Evolutionary conservation across 1,140 invertebrate species (phyloP).

Genomic region (Panagrolaimus sp.): DNA sequence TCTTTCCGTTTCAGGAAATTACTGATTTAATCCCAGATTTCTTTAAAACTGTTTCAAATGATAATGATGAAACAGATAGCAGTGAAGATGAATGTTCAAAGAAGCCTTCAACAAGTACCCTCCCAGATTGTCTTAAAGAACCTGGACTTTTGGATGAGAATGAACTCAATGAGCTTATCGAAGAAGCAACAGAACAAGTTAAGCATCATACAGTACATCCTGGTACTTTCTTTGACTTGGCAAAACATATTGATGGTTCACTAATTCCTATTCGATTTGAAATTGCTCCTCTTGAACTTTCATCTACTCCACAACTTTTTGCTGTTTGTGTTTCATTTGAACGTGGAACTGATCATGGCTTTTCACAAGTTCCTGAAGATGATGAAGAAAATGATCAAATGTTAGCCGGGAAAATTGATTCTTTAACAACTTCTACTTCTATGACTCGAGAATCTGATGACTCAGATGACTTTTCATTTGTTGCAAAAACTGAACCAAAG

Average conservation of each 20-base stretch:
- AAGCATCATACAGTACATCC: conserved; percentile 23
- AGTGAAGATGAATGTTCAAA: not conserved
- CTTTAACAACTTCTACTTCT: not conserved
- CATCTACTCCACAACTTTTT: conserved; percentile 31
- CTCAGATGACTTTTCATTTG: not conserved
- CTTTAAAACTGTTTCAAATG: conserved; percentile 32
- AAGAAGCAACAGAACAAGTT: not conserved
- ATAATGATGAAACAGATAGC: not conserved
- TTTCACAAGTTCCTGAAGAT: conserved; percentile 25
- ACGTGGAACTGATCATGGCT: conserved; percentile 41
- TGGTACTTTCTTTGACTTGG: conserved; percentile 40
- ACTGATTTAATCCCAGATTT: conserved; percentile 44
- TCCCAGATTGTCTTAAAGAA: not conserved
- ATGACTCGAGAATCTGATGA: not conserved
- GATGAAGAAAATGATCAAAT: conserved; percentile 12
- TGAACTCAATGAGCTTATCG: conserved; percentile 16
- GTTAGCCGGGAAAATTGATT: conserved; percentile 15
- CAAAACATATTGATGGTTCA: conserved; percentile 38
- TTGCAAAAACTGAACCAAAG: conserved; percentile 2
- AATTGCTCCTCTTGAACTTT: conserved; percentile 28
- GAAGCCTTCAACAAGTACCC: not conserved
- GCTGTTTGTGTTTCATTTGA: conserved; percentile 42
- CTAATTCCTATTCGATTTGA: conserved; percentile 36
- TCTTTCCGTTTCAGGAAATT: conserved; percentile 46
- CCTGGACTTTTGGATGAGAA: conserved; percentile 23